A percentile compares a stretch with the other conserved stretches of the same genome.
These are phyloP conservation scores for Melanerpes formicivorus DNA, from an alignment of 2,113 vertebrate genomes.

Conservation along the genomic window DNA sequence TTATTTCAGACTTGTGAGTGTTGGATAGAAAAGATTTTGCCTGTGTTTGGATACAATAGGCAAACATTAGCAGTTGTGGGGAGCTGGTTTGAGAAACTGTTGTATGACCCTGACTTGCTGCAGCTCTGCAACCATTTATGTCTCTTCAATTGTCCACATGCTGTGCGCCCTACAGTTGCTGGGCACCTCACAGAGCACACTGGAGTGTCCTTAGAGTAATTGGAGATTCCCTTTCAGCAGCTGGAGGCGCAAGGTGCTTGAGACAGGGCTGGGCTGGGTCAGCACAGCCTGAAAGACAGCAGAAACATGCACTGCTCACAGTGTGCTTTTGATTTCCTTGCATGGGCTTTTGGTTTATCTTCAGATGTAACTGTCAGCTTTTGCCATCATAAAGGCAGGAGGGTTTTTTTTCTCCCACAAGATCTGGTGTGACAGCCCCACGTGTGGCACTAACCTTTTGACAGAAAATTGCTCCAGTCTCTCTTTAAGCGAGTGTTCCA, in stretches of 20 bases:
- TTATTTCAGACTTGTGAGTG: background rate
- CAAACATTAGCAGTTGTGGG: background rate
- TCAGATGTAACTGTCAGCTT: background rate
- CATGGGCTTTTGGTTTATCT: background rate
- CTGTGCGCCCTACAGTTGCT: background rate
- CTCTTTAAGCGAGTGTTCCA: background rate
- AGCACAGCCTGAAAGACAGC: background rate
- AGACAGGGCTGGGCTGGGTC: background rate
- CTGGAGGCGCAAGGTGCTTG: background rate
- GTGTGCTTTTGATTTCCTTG: background rate
- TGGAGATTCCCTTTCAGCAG: background rate
- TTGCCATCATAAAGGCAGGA: background rate
- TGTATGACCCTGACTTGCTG: background rate
- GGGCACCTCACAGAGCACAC: background rate
- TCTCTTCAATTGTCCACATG: background rate
- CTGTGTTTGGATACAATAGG: background rate
- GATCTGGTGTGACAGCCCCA: constrained; percentile 3
- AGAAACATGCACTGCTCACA: background rate
- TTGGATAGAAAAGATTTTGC: background rate
- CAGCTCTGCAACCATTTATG: background rate
- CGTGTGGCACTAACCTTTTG: background rate
- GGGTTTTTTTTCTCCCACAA: background rate
- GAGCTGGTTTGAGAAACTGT: background rate
- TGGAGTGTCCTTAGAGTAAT: background rate
- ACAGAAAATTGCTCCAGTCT: background rate